Base-by-base conservation (phyloP, 2,113 vertebrate species). In the Oryzias celebensis region DNA sequence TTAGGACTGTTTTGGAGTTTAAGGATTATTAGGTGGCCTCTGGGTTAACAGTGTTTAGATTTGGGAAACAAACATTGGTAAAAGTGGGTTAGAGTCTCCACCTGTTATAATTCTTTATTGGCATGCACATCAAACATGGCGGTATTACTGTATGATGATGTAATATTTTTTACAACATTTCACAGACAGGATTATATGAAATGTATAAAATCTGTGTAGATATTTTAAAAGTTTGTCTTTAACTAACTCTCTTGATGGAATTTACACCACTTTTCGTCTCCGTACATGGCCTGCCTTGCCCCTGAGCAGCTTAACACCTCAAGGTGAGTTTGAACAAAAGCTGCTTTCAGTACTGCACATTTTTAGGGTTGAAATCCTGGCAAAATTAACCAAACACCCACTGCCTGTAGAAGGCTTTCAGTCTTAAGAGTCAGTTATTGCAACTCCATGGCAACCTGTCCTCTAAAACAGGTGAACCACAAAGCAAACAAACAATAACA, bases 21-120 rank as follows among this genome's bases (percentile, higher is more conserved):
- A 59, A 68, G 68, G 78, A 73, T 79, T 55, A 57, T 4, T 17
- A 7, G 61, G 47, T 64, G 69, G 77, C 76, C 78, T 48, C 18
- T 15, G 18, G 22, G 71, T 22, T 68, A 71, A 74, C 26, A 18
- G 20, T 52, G 49, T 52, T 22, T 14, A 7, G 7, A 55, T 18
- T 59, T 13, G 26, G 43, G 54, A 23, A 2, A 44, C 44, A 62
- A 58, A 55, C 46, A 53, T 10, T 0, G n/a, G 66, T 20, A 59
- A 46, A 63, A 14, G 59, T 50, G 48, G 66, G 45, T 60, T 53
- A 57, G n/a, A 42, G 18, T 65, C 18, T 72, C 47, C 51, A 51
- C 20, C 62, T 68, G 56, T 70, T 28, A 28, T 6, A 6, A 62
- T 58, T 44, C 61, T 45, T 65, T 46, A 45, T n/a, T 62, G 78